Evolutionary conservation across 1,140 invertebrate species (phyloP).

Genomic region (Brachystomella parvula): DNA sequence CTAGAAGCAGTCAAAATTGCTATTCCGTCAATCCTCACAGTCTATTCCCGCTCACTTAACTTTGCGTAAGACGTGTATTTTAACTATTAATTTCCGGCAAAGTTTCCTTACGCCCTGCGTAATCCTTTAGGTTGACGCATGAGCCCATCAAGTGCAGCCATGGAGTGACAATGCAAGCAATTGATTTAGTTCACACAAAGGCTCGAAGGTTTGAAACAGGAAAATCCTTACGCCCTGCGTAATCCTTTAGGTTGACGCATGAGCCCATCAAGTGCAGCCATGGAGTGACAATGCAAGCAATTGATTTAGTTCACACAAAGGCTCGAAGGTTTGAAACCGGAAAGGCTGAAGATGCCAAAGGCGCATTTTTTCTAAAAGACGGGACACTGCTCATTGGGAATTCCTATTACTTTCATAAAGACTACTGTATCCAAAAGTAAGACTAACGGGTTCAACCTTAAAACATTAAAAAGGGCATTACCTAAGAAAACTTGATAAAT

Average conservation of each 20-base stretch:
- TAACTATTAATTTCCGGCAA: not conserved
- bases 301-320: not conserved
- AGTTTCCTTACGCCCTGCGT: not conserved
- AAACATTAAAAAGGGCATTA: too few species aligned
- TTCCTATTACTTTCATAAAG: not conserved
- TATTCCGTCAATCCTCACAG: not conserved
- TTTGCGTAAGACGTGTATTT: not conserved
- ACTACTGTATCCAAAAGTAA: constrained; percentile 13
- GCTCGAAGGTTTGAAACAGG: not conserved
- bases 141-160: not conserved
- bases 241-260: not conserved
- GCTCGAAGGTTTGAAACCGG: not conserved
- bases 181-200: not conserved
- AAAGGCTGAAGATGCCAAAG: not conserved
- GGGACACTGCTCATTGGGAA: not conserved
- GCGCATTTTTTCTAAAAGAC: constrained; percentile 3
- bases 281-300: not conserved
- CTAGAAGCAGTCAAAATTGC: not conserved
- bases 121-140: not conserved
- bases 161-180: not conserved
- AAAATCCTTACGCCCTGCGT: not conserved
- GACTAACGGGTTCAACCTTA: not conserved
- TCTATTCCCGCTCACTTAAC: not conserved
- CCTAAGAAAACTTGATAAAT: too few species aligned
- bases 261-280: not conserved